Evolutionary conservation across 2,797 vertebrate genomes (phyloP).

Genomic region (Catamblyrhynchus diadema): DNA sequence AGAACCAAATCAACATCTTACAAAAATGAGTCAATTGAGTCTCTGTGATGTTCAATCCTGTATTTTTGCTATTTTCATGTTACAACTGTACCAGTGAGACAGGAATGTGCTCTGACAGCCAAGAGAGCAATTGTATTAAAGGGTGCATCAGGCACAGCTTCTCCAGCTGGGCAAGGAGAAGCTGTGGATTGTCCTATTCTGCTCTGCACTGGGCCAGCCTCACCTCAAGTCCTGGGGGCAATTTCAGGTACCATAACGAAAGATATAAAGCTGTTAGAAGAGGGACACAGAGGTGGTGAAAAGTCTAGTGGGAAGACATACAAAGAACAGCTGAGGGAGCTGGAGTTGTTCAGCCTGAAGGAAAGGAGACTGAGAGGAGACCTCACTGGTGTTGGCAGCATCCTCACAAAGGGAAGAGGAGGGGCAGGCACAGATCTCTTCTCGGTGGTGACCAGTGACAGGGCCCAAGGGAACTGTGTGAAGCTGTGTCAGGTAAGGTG

Average conservation of each 20-base stretch:
- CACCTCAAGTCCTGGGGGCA: background rate
- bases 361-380: background rate
- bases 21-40: background rate
- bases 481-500: background rate
- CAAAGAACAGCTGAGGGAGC: background rate
- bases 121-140: background rate
- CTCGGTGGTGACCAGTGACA: background rate
- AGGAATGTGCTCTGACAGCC: background rate
- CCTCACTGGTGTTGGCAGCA: background rate
- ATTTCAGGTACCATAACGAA: background rate
- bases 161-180: background rate
- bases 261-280: background rate
- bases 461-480: too few species aligned
- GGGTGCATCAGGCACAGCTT: background rate
- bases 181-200: background rate
- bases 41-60: background rate
- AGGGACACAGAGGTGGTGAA: background rate
- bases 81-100: background rate
- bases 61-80: background rate
- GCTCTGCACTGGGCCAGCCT: accelerated
- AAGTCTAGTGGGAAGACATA: background rate
- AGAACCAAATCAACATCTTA: background rate
- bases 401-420: background rate
- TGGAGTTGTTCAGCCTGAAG: background rate
- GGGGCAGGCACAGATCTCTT: background rate